Evolutionary conservation across 2,113 vertebrate species (phyloP).

Genomic region (Heliornis fulica): DNA sequence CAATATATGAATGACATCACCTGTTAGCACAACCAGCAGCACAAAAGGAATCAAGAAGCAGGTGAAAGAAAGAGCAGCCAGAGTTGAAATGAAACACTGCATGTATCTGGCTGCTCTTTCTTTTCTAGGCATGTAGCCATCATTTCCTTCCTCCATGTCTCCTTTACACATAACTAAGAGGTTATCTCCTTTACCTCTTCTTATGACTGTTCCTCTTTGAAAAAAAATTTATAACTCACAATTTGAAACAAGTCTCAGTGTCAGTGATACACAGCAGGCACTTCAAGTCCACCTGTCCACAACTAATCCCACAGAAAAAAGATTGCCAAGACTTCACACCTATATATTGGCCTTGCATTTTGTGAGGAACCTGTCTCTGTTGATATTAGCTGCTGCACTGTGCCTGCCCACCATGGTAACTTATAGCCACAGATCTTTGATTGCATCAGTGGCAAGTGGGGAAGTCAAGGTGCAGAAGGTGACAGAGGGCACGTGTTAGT

Average conservation of each 20-base stretch:
- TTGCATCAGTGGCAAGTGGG: neutral
- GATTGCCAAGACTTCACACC: neutral
- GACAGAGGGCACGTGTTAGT: neutral
- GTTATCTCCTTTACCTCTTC: neutral
- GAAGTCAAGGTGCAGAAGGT: neutral
- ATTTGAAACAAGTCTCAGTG: neutral
- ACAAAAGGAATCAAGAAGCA: neutral
- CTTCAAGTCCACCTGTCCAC: neutral
- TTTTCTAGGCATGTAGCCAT: neutral
- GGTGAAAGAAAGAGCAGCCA: too few species aligned
- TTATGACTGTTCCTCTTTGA: neutral
- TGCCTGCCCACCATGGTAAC: neutral
- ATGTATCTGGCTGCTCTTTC: neutral
- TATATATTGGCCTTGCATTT: neutral
- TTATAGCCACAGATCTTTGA: neutral
- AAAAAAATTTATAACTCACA: neutral
- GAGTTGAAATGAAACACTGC: too few species aligned
- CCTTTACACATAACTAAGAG: neutral
- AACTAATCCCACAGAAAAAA: neutral
- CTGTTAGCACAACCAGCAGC: neutral
- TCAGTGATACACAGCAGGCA: neutral
- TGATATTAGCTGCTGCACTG: neutral
- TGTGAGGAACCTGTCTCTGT: neutral
- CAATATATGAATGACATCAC: neutral
- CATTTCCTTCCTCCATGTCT: neutral